Percentiles rank a stretch among this genome's conserved stretches.
Conservation (phyloP, 2,797 vertebrate species). For the Amniataba percoides region DNA sequence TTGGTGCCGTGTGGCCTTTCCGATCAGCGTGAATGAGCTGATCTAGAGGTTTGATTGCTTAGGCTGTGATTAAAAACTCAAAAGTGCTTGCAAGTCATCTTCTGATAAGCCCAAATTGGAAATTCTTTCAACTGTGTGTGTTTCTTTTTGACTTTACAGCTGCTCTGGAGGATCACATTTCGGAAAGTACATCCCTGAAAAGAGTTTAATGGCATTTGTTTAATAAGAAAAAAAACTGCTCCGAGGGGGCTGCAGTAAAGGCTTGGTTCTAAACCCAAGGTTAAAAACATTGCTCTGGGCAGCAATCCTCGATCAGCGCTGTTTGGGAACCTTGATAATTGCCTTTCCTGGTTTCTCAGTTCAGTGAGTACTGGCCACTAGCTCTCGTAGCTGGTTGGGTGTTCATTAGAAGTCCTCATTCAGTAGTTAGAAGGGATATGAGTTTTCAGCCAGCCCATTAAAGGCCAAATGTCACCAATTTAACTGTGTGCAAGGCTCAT, state of each 20-base stretch:
- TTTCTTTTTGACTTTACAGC: constrained; percentile 35
- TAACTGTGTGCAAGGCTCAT: constrained; percentile 80
- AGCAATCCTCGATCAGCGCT: constrained; percentile 68
- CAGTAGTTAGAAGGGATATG: constrained; percentile 83
- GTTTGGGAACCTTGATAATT: constrained; percentile 82
- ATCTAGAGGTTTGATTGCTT: constrained; percentile 57
- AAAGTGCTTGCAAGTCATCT: constrained; percentile 46
- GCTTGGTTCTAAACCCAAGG: constrained; percentile 64
- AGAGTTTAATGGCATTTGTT: constrained; percentile 53
- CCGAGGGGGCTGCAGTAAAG: constrained; percentile 55
- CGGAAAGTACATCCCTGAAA: constrained; percentile 35
- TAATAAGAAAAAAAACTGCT: constrained; percentile 63
- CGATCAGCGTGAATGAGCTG: constrained; percentile 61
- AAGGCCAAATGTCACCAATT: constrained; percentile 85
- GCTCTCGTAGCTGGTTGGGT: constrained; percentile 78
- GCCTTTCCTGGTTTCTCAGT: constrained; percentile 80
- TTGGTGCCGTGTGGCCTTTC: constrained; percentile 59
- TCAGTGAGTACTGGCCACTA: constrained; percentile 78
- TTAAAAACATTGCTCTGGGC: constrained; percentile 76
- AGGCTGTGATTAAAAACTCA: constrained; percentile 37
- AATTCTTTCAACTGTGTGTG: neutral
- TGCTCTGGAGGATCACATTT: constrained; percentile 24
- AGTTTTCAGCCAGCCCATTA: constrained; percentile 83
- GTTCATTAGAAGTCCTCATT: constrained; percentile 85
- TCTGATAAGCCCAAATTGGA: constrained; percentile 24